Percentiles rank a stretch among this genome's conserved stretches.
Evolutionary conservation across 2,888 invertebrate species (phyloP).

Genomic region (Drosophila neutralis): DNA sequence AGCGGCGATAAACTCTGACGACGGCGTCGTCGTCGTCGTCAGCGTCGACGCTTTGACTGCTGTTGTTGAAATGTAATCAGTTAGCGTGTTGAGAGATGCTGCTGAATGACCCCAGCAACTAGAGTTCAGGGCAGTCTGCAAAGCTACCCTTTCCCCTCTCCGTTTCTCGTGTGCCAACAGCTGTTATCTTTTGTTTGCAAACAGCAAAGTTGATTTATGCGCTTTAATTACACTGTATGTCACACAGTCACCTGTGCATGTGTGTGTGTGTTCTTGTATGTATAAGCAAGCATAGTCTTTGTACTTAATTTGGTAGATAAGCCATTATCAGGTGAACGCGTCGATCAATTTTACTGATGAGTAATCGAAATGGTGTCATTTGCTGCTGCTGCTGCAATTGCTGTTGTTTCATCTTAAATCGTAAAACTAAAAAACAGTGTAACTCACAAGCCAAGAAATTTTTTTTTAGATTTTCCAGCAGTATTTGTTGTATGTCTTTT

Average conservation of each 20-base stretch:
- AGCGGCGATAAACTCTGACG: slow-evolving; percentile 57
- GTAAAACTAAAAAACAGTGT: slow-evolving; percentile 27
- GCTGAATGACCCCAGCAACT: slow-evolving; percentile 37
- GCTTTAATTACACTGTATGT: slow-evolving; percentile 41
- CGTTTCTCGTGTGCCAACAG: not conserved
- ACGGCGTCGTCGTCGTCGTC: slow-evolving; percentile 29
- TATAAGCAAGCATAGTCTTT: slow-evolving; percentile 28
- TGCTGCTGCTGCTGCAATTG: not conserved
- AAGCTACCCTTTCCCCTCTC: not conserved
- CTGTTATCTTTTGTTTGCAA: slow-evolving; percentile 29
- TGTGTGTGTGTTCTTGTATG: not conserved
- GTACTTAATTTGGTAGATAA: slow-evolving; percentile 49
- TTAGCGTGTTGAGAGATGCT: slow-evolving; percentile 31
- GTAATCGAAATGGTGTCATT: slow-evolving; percentile 49
- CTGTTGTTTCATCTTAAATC: slow-evolving; percentile 42
- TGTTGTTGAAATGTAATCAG: slow-evolving; percentile 55
- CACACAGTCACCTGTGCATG: slow-evolving; percentile 18
- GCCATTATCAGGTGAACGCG: slow-evolving; percentile 48
- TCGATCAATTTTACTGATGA: slow-evolving; percentile 48
- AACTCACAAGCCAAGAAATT: not conserved
- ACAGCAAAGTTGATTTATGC: slow-evolving; percentile 35
- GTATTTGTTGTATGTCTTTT: not conserved
- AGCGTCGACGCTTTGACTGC: slow-evolving; percentile 17
- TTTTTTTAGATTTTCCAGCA: not conserved
- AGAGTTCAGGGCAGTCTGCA: slow-evolving; percentile 49